A percentile compares a stretch with the other conserved stretches of the same genome.
Evolutionary conservation across 2,888 invertebrate species (phyloP).

Genomic region (Drosophila lacicola): DNA sequence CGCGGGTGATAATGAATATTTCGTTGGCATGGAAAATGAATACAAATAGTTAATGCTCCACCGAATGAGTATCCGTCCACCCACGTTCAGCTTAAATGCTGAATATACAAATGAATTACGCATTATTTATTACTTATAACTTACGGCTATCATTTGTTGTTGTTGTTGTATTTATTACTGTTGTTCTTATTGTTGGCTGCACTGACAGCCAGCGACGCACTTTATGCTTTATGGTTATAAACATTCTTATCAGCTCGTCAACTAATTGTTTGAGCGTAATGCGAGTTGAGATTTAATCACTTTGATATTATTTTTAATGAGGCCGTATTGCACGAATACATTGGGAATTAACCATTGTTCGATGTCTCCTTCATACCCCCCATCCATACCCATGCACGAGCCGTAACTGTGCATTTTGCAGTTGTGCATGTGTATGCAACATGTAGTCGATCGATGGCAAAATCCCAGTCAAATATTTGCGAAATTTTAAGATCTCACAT

Average conservation of each 20-base stretch:
- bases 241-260: conserved; percentile 47
- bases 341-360: conserved; percentile 17
- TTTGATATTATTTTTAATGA: conserved; percentile 31
- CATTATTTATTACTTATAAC: conserved; percentile 50
- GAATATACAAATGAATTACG: conserved; percentile 63
- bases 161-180: too few species aligned
- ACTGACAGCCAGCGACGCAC: conserved; percentile 1
- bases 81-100: conserved; percentile 36
- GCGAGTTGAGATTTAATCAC: conserved; percentile 44
- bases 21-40: conserved; percentile 23
- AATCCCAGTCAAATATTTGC: too few species aligned
- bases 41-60: conserved; percentile 30
- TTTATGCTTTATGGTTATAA: conserved; percentile 33
- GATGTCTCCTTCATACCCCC: neutral
- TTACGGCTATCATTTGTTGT: conserved; percentile 21
- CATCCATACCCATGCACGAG: too few species aligned
- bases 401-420: too few species aligned
- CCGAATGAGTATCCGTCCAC: neutral
- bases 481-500: too few species aligned
- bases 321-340: conserved; percentile 4
- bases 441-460: too few species aligned
- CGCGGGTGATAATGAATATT: conserved; percentile 32
- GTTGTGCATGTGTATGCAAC: too few species aligned
- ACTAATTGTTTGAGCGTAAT: conserved; percentile 34
- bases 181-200: conserved; percentile 9